phyloP scores from a whole-genome alignment of 1,140 invertebrate species.

The Steinernema feltiae region DNA sequence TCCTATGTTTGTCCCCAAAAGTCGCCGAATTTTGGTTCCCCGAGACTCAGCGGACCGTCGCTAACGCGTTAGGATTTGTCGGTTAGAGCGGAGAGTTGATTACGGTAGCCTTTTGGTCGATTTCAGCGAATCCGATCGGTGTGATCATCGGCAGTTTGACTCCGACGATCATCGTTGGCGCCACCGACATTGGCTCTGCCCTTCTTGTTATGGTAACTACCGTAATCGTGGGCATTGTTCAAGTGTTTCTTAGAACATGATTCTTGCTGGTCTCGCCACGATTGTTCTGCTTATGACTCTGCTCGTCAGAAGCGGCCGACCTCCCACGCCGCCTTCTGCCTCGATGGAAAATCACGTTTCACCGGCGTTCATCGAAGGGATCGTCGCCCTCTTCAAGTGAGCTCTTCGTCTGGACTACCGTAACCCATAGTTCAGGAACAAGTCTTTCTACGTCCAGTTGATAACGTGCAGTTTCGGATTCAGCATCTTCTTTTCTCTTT shows the following conservation, averaged over 20 bases:
- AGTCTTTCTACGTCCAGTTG: constrained; percentile 28
- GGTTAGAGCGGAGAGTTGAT: constrained; percentile 9
- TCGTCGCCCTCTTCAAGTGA: constrained; percentile 39
- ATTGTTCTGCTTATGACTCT: background rate
- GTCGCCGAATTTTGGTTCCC: constrained; percentile 56
- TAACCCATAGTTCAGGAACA: constrained; percentile 19
- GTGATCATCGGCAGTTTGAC: constrained; percentile 51
- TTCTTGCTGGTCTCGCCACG: background rate
- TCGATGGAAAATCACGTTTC: constrained; percentile 45
- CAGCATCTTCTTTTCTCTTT: constrained; percentile 23
- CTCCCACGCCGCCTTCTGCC: constrained; percentile 30
- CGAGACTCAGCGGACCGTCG: constrained; percentile 48
- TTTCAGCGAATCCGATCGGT: constrained; percentile 54
- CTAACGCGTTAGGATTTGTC: constrained; percentile 48
- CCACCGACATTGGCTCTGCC: background rate
- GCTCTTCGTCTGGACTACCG: background rate
- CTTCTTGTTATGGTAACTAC: background rate
- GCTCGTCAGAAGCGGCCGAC: background rate
- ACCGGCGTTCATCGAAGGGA: constrained; percentile 42
- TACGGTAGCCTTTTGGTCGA: background rate
- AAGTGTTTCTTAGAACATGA: background rate
- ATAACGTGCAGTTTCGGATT: constrained; percentile 22
- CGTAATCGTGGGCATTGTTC: background rate
- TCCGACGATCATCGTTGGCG: background rate
- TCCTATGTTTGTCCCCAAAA: constrained; percentile 52